phyloP scores from a whole-genome alignment of 2,888 invertebrate species.

The Parthenolecanium corni region DNA sequence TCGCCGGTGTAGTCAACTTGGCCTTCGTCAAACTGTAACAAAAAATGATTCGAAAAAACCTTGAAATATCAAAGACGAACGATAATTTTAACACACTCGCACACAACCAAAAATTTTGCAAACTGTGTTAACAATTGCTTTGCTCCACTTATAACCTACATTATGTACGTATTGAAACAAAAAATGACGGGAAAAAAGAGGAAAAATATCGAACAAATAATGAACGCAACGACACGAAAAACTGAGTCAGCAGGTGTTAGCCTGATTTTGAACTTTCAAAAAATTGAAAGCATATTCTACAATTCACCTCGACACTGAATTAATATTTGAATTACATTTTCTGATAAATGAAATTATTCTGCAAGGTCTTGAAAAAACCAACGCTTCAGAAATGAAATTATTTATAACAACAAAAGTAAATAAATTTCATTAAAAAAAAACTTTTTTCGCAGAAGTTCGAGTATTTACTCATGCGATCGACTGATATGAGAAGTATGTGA shows the following conservation, averaged over 20 bases:
- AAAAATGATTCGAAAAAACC: slow-evolving; percentile 4
- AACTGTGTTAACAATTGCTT: not conserved
- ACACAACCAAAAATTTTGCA: not conserved
- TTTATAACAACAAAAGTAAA: too few relatives aligned
- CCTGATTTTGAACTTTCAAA: not conserved
- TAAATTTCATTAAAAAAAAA: too few relatives aligned
- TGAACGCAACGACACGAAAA: not conserved
- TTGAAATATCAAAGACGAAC: not conserved
- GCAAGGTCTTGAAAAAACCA: too few relatives aligned
- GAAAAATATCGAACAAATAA: not conserved
- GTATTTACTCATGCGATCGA: too few relatives aligned
- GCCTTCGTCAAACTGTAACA: slow-evolving; percentile 70
- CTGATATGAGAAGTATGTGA: too few relatives aligned
- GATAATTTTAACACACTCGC: not conserved
- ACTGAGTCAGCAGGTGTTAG: not conserved
- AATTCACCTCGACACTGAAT: too few relatives aligned
- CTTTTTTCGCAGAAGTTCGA: too few relatives aligned
- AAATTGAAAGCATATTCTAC: not conserved
- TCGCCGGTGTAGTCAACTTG: slow-evolving; percentile 55
- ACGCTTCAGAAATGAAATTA: too few relatives aligned
- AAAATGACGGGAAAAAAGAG: not conserved
- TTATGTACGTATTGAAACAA: not conserved
- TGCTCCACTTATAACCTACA: too few relatives aligned
- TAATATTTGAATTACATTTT: too few relatives aligned
- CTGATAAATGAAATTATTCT: too few relatives aligned